A percentile compares a stretch with the other conserved stretches of the same genome.
Conservation (phyloP, 2,113 vertebrate genomes). For the Nothocercus julius region DNA sequence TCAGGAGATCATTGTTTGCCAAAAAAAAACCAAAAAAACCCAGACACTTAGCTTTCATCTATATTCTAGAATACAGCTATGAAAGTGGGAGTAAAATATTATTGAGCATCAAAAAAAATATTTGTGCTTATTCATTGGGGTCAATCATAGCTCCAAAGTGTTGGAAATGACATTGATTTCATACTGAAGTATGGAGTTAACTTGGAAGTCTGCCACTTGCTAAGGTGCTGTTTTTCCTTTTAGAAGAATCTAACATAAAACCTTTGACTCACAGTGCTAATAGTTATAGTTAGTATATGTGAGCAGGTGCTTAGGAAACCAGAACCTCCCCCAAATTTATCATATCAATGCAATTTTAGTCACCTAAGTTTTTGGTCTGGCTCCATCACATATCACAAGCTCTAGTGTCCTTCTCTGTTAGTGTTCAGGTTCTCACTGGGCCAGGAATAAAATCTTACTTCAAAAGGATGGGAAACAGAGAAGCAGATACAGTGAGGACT, state of each 20-base stretch:
- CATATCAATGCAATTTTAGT: not conserved
- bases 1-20: constrained; percentile 57
- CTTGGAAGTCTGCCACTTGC: constrained; percentile 18
- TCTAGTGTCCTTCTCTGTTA: not conserved
- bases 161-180: constrained; percentile 6
- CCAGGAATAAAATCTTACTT: not conserved
- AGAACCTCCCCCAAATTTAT: not conserved
- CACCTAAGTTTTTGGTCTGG: not conserved
- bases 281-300: not conserved
- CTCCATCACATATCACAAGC: not conserved
- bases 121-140: constrained; percentile 12
- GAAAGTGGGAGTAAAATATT: constrained; percentile 51
- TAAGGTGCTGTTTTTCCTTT: constrained; percentile 4
- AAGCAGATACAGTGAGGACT: not conserved
- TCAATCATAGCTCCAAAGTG: constrained; percentile 45
- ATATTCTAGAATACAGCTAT: not conserved
- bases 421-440: not conserved
- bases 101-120: constrained; percentile 43
- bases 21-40: constrained; percentile 58
- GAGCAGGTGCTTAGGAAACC: not conserved
- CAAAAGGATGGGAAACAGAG: not conserved
- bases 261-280: not conserved
- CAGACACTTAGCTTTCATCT: constrained; percentile 53
- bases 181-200: not conserved
- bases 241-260: not conserved